Base-by-base conservation (phyloP, 2,888 invertebrate genomes). In the Ectemnius lituratus region DNA sequence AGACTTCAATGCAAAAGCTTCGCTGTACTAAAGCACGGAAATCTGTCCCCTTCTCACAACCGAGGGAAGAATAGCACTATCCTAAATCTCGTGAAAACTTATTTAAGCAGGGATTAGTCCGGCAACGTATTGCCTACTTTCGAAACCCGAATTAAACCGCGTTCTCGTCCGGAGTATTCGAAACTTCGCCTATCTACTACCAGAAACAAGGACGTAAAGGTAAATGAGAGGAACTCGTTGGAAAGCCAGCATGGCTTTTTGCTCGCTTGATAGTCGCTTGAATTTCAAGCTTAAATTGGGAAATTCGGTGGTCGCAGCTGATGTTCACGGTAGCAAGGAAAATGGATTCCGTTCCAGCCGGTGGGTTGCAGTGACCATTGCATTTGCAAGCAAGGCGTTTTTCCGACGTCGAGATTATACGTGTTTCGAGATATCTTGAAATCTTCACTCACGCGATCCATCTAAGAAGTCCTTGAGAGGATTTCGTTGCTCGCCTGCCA, bases 61-160 rank as follows among this genome's bases (percentile, higher is more conserved):
- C 14, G 1, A 52, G 52, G 16, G 16, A 14, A 52, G n/a, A 60
- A 60, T 28, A 3, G 27, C 11, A 14, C n/a, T n/a, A 60, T 28
- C 60, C 37, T 4, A 60, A 28, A 60, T 60, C 37, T 28, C 60
- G 16, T 18, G 60, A 14, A 60, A 60, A 60, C 60, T 28, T 28
- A n/a, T 60, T 60, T 23, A n/a, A 28, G 14, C 27, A n/a, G 37
- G 60, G 28, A 60, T 60, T 37, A 60, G 27, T 16, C n/a, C 14
- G 60, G n/a, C 60, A 27, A 16, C 60, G 60, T 60, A 27, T 27
- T 16, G 37, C 14, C 27, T 27, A 28, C 60, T 60, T 28, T 28
- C 52, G 16, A 16, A 5, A 14, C 14, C 16, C 52, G 16, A 52
- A 16, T 52, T 16, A 52, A 52, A 37, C 37, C 37, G 37, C 37